phyloP scores from a whole-genome alignment of 2,888 invertebrate genomes.

The Brenthis hecate region DNA sequence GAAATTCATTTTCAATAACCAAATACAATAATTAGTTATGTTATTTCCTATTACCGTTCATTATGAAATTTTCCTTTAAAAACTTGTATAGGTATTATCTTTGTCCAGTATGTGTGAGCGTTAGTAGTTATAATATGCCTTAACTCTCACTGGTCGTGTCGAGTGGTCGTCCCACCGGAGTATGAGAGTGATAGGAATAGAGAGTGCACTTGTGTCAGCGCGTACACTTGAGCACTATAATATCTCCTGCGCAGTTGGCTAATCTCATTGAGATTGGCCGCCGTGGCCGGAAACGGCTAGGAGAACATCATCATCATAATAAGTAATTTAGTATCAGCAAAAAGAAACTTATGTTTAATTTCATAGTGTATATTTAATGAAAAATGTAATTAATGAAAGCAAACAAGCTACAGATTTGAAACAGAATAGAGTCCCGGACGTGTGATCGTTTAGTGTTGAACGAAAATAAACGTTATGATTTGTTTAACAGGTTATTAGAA shows the following conservation, averaged over 20 bases:
- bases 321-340: neutral
- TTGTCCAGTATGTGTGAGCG: neutral
- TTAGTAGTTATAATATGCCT: neutral
- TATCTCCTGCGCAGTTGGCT: no score
- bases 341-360: conserved; percentile 45
- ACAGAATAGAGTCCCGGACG: conserved; percentile 75
- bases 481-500: conserved; percentile 77
- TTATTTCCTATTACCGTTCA: no score
- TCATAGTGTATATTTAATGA: conserved; percentile 63
- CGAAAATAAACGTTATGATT: conserved; percentile 79
- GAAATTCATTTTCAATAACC: neutral
- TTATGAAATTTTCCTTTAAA: no score
- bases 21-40: neutral
- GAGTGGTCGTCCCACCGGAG: no score
- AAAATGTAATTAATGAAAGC: conserved; percentile 74
- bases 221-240: no score
- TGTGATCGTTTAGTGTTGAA: conserved; percentile 75
- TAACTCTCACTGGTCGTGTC: no score
- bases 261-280: no score
- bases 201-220: no score
- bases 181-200: no score
- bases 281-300: no score
- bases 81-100: no score
- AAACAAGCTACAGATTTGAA: conserved; percentile 71
- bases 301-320: no score